Evolutionary conservation across 1,140 invertebrate genomes (phyloP), one percentile per base, ranked within the genome.

Genomic region (Bombus impatiens): DNA sequence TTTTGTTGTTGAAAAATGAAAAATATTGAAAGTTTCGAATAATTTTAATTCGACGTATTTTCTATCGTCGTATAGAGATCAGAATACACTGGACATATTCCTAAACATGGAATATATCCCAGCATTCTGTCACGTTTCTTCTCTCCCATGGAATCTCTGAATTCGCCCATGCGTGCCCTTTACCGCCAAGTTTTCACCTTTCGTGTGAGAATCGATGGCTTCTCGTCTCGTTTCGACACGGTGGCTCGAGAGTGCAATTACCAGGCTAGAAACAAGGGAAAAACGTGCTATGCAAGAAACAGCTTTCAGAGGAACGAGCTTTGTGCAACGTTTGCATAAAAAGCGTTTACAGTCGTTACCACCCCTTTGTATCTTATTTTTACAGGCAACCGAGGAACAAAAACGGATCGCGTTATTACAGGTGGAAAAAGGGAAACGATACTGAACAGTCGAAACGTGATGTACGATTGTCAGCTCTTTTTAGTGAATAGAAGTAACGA

Each of bases 161-260:
- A 71, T 42, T 59, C 81, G 80, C 37, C 62, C 77, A 76, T 84
- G 86, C 82, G 68, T 79, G 87, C 75, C 87, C 87, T 83, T 84
- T 47, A 37, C 62, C 37, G 15, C 59, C 25, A 42, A 59, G 74
- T 80, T 89, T 89, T 89, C 88, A 89, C 87, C 87, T 87, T 81
- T 78, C 84, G 71, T 78, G 76, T 62, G 84, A 78, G 70, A 84
- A 75, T 86, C 88, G 87, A 79, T 72, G 80, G 59, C 28, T 62
- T 53, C 62, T 62, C 78, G 71, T 32, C 44, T 71, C 37, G 42
- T 47, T 74, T 32, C n/a, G n/a, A 67, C n/a, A n/a, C 65, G 13
- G 37, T 18, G 35, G 22, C 35, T 62, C 28, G 59, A 62, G 59
- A 62, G 28, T 22, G 35, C 35, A 68, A 68, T 74, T 74, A 47